A percentile compares a stretch with the other conserved stretches of the same genome.
Conservation (phyloP, 2,113 vertebrate species). For the Elephantulus edwardii region DNA sequence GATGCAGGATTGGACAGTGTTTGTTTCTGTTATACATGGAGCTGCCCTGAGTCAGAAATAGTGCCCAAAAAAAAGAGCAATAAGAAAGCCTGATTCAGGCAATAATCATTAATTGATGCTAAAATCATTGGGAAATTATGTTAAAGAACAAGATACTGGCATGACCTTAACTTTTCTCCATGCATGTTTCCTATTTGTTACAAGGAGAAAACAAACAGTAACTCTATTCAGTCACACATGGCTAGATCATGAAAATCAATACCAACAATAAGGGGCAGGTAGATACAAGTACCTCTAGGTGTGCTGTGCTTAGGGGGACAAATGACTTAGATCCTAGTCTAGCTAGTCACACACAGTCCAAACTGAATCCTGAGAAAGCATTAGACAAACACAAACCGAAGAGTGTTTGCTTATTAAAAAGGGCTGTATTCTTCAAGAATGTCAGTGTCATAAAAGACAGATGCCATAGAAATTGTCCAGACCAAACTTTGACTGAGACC, state of each 20-base stretch:
- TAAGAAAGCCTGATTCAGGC: background rate
- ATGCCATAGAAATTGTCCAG: background rate
- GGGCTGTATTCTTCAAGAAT: background rate
- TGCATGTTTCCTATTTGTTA: background rate
- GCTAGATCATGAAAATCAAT: background rate
- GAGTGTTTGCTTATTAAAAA: background rate
- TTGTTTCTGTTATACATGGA: no score
- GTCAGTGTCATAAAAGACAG: background rate
- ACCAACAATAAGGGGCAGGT: background rate
- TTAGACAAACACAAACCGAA: conserved; percentile 8
- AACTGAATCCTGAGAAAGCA: background rate
- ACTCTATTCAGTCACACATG: background rate
- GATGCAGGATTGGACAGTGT: no score
- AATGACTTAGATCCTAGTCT: background rate
- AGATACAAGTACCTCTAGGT: background rate
- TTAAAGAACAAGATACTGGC: background rate
- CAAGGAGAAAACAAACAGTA: background rate
- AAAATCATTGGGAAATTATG: background rate
- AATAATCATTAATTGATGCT: background rate
- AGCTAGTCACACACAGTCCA: background rate
- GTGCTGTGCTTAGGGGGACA: background rate
- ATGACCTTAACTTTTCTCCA: conserved; percentile 2
- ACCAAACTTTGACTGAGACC: background rate
- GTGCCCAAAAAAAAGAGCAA: no score
- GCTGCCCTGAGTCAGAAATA: no score